Percentiles rank a stretch among this genome's conserved stretches.
Conservation (phyloP, 1,140 invertebrate species). For the Neodiprion virginianus region DNA sequence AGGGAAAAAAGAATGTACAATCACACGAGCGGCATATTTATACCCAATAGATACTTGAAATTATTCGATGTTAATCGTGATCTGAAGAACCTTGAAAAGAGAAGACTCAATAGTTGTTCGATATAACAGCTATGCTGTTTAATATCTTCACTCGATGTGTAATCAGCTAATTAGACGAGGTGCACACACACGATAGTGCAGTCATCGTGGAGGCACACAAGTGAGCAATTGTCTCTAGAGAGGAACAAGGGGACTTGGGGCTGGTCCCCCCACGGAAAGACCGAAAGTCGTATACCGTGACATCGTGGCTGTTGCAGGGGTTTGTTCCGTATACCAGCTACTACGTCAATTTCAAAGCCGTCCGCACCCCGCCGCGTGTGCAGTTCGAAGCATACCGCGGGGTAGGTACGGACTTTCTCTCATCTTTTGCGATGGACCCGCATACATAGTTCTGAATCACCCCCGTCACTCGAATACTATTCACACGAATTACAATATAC, state of each 20-base stretch:
- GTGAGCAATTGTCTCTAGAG: slow-evolving; percentile 2
- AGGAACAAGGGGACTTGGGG: not conserved
- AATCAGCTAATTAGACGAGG: not conserved
- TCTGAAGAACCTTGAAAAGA: too few relatives aligned
- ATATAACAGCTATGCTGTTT: too few relatives aligned
- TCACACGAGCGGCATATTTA: too few relatives aligned
- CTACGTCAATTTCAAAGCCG: not conserved
- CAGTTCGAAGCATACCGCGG: not conserved
- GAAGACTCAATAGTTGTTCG: too few relatives aligned
- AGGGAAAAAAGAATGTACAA: too few relatives aligned
- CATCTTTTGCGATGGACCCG: slow-evolving; percentile 13
- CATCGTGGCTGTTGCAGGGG: not conserved
- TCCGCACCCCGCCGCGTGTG: slow-evolving; percentile 3
- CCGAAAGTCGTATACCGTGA: not conserved
- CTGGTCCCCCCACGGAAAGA: too few relatives aligned
- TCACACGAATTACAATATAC: slow-evolving; percentile 45
- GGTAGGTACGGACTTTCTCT: not conserved
- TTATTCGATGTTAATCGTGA: too few relatives aligned
- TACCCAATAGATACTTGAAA: too few relatives aligned
- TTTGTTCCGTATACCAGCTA: not conserved
- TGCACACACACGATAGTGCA: not conserved
- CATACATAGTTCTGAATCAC: slow-evolving; percentile 31
- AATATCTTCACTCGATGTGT: not conserved
- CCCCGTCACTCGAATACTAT: slow-evolving; percentile 27
- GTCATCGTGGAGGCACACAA: not conserved